Evolutionary conservation across 2,113 vertebrate species (phyloP), one percentile per base, ranked within the genome.

Genomic region (Ceuthmochares aereus): DNA sequence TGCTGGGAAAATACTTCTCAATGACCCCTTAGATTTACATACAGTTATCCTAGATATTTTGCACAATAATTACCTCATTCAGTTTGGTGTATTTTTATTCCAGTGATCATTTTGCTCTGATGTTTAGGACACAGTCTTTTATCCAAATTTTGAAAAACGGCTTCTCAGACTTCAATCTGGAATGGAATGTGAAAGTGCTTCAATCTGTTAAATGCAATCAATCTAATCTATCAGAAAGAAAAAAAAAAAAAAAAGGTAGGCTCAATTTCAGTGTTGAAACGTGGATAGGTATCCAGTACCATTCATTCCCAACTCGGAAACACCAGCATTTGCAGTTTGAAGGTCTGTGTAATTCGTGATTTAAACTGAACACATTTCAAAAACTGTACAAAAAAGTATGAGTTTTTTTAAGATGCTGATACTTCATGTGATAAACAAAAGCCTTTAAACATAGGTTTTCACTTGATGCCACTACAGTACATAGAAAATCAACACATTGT

Each of bases 61-160:
- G 91, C 95, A 94, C 93, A 97, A 91, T 96, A 97, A 97, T 96
- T 96, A 97, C 90, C 92, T 98, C 96, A 97, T 94, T 93, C 91
- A 76, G 90, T 97, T 97, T 95, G 80, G 70, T 95, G 84, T 95
- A 63, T 52, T 96, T 94, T 69, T 92, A 95, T 96, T 96, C 96
- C 94, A 96, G 77, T 96, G 92, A 92, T 84, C 73, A 89, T 95
- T 95, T 95, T 95, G 82, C 81, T 91, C 54, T 85, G 66, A 93
- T 70, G 45, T 84, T 84, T 90, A 90, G 49, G 84, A 74, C 47
- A 45, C 70, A 78, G 72, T 92, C 74, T 93, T 95, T 25, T 82
- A 52, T 82, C 80, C 52, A 92, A 70, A 83, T 68, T 94, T 79
- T 76, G 64, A 77, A 90, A 87, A 88, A 68, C 40, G 73, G 58